Evolutionary conservation across 2,113 vertebrate species (phyloP), one percentile per base, ranked within the genome.

Genomic region (Chloropsis hardwickii): DNA sequence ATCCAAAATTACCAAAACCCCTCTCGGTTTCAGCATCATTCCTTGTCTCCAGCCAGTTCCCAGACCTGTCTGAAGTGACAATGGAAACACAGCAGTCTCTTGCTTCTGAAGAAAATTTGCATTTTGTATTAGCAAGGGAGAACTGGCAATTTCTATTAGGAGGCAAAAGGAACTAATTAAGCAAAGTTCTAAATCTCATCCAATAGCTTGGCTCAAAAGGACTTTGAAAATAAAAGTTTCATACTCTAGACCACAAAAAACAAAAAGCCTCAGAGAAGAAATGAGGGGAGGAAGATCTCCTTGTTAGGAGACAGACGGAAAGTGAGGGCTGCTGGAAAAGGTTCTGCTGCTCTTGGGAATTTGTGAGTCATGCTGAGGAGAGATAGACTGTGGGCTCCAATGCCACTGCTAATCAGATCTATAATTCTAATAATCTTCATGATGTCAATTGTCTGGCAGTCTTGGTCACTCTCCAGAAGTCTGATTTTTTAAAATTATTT

Each of bases 121-220:
- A 93, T 88, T 81, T 90, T 78, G 84, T 54, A 93, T 58, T 61
- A 95, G 80, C 23, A 90, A 73, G 21, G 62, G 33, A 93, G 57
- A 81, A 79, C 13, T 14, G 35, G 60, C 78, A 62, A 81, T 40
- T 64, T 70, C 79, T 87, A 56, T 47, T 50, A 82, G 61, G 90
- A 93, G 71, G 22, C 47, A 80, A 92, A 91, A 58, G 37, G 37
- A 90, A 57, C 50, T 80, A 78, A 85, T 54, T 85, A 91, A 45
- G 67, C 35, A 61, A 69, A 51, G 20, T 40, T 69, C 48, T 62
- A 77, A 53, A 71, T 73, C 58, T 82, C 82, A 82, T 27, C 67
- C 76, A 81, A 51, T 45, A 77, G 15, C 50, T 80, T 50, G 12
- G 47, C 66, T 95, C 42, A 82, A 64, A 87, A 91, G 45, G 35